Percentiles rank a stretch among this genome's conserved stretches.
Evolutionary conservation across 2,113 vertebrate genomes (phyloP).

Genomic region (Hylia prasina): DNA sequence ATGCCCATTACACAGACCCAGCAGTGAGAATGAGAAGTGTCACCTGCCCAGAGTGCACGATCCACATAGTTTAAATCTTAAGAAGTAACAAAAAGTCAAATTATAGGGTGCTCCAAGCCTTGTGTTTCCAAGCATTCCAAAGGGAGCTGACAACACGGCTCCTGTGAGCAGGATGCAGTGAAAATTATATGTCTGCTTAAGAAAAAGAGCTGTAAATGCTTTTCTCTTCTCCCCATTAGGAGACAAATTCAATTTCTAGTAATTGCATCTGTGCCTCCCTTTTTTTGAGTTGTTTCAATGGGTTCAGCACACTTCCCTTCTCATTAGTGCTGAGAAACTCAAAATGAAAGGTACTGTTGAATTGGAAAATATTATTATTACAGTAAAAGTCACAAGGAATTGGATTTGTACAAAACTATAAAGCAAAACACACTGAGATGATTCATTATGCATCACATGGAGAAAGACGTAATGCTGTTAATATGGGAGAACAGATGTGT

Average conservation of each 20-base stretch:
- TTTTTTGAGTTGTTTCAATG: neutral
- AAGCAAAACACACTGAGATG: constrained; percentile 49
- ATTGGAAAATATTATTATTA: constrained; percentile 56
- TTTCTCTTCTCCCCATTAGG: neutral
- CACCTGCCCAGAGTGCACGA: rapidly evolving
- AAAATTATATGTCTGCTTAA: neutral
- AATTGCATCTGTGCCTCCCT: neutral
- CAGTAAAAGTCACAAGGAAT: constrained; percentile 41
- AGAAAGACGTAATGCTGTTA: constrained; percentile 56
- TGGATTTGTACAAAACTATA: constrained; percentile 30
- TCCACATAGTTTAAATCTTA: neutral
- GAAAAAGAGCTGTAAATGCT: neutral
- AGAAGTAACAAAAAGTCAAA: neutral
- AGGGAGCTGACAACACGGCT: neutral
- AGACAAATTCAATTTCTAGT: neutral
- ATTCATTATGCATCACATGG: constrained; percentile 58
- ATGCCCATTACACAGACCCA: neutral
- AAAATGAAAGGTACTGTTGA: neutral
- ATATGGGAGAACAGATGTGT: constrained; percentile 55
- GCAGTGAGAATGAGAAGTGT: neutral
- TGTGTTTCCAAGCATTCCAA: neutral
- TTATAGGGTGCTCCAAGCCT: neutral
- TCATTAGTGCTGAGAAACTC: neutral
- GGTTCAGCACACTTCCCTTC: neutral
- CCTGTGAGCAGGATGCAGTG: neutral